phyloP scores from a whole-genome alignment of 2,113 vertebrate species.

The Scolopax mira region DNA sequence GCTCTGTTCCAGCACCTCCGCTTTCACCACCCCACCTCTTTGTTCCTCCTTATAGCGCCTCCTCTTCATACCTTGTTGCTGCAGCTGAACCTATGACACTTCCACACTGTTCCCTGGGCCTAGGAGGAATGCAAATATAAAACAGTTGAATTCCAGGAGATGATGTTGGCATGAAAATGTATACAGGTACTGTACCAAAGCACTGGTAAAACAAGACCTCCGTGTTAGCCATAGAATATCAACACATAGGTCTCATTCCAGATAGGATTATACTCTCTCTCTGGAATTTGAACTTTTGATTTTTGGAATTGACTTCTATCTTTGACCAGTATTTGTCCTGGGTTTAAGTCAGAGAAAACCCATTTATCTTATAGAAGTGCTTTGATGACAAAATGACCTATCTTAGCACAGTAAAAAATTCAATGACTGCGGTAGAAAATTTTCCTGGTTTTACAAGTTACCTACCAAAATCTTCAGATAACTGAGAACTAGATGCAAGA shows the following conservation, averaged over 20 bases:
- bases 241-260: not conserved
- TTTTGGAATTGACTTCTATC: not conserved
- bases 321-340: not conserved
- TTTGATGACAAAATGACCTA: not conserved
- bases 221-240: not conserved
- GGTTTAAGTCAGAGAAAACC: not conserved
- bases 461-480: not conserved
- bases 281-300: not conserved
- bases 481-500: not conserved
- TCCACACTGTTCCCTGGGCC: not conserved
- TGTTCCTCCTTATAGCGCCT: constrained; percentile 4
- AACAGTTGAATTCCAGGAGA: constrained; percentile 24
- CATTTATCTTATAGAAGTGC: not conserved
- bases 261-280: not conserved
- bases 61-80: constrained; percentile 15
- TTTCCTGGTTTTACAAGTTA: not conserved
- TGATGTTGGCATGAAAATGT: not conserved
- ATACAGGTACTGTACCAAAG: not conserved
- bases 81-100: not conserved
- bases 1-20: not conserved
- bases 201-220: not conserved
- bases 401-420: not conserved
- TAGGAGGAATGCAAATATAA: not conserved
- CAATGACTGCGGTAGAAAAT: not conserved
- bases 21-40: constrained; percentile 17